Evolutionary conservation across 2,113 vertebrate species (phyloP), one percentile per base, ranked within the genome.

Genomic region (Seriola dumerili): DNA sequence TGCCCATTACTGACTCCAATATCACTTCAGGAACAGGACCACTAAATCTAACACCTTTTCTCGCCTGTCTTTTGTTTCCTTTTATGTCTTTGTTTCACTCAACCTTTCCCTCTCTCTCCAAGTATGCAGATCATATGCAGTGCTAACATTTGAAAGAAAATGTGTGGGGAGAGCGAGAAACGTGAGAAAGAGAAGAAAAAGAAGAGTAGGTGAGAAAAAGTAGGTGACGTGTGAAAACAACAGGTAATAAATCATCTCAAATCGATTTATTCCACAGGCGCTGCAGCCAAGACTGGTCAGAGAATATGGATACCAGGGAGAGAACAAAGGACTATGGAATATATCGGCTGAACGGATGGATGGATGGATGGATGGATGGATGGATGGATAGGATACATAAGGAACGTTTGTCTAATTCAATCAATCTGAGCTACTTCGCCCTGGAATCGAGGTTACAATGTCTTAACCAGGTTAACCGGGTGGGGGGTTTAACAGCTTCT

Each of bases 241-340:
- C 64, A 80, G 84, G 89, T 86, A 88, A 90, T 91, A 89, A 88
- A 90, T 89, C 7, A 59, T 77, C 78, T 87, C 54, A 80, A 80
- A 87, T 84, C 72, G 82, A 86, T 87, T 83, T 70, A 65, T 86
- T 76, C 85, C 65, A 67, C 65, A 54, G 71, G 46, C 21, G 17
- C 54, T 32, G 76, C 38, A 50, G 76, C 73, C 25, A 72, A 83
- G 63, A 55, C 54, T 62, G 81, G 54, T 6, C 40, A 1, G 58
- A 78, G 76, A 73, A 69, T 63, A 85, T 55, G 36, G 57, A 86
- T 70, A 85, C 3, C 34, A 69, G 74, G 62, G 29, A 67, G 72
- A 78, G 66, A 83, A 90, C 80, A 80, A 91, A 86, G 79, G 69
- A 72, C 21, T 59, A 21, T 57, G 44, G 70, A 38, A 67, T 40